These are phyloP conservation scores for Drosophila setosimentum DNA, from an alignment of 2,888 invertebrate species.

Conservation along the genomic window DNA sequence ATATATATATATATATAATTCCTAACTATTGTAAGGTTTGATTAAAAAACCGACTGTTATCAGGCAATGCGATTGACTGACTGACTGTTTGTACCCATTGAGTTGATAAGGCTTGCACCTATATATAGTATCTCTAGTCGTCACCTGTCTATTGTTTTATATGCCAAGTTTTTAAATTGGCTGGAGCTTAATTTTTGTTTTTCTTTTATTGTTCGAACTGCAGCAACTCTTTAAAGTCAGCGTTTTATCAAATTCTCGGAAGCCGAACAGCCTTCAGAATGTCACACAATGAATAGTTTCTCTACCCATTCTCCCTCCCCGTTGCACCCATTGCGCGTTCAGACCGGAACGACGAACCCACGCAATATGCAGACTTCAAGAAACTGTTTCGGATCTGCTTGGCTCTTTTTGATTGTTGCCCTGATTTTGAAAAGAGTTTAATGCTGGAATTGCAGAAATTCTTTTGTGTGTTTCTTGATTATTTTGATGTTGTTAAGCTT, in stretches of 20 bases:
- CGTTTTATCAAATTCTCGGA: slow-evolving; percentile 66
- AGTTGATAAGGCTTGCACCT: slow-evolving; percentile 39
- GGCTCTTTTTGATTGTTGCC: slow-evolving; percentile 42
- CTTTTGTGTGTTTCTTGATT: slow-evolving; percentile 36
- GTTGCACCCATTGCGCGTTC: neutral
- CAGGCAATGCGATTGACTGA: slow-evolving; percentile 36
- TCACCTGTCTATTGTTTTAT: slow-evolving; percentile 27
- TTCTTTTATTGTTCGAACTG: slow-evolving; percentile 1
- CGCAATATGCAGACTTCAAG: slow-evolving; percentile 39
- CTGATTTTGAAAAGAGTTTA: slow-evolving; percentile 42
- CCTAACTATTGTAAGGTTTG: slow-evolving; percentile 60
- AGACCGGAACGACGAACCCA: slow-evolving; percentile 54
- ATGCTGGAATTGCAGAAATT: slow-evolving; percentile 58
- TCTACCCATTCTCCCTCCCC: neutral
- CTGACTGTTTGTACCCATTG: slow-evolving; percentile 44
- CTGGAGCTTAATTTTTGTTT: neutral
- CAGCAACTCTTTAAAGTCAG: slow-evolving; percentile 59
- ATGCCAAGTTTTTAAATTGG: slow-evolving; percentile 11
- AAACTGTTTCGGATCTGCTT: slow-evolving; percentile 50
- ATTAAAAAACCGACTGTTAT: slow-evolving; percentile 65
- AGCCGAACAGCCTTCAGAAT: slow-evolving; percentile 75
- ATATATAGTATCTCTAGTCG: neutral
- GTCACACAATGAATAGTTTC: slow-evolving; percentile 57
- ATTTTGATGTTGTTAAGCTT: slow-evolving; percentile 27
- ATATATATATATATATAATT: slow-evolving; percentile 27